Evolutionary conservation across 1,140 invertebrate species (phyloP).

Genomic region (Orchestia grillus): DNA sequence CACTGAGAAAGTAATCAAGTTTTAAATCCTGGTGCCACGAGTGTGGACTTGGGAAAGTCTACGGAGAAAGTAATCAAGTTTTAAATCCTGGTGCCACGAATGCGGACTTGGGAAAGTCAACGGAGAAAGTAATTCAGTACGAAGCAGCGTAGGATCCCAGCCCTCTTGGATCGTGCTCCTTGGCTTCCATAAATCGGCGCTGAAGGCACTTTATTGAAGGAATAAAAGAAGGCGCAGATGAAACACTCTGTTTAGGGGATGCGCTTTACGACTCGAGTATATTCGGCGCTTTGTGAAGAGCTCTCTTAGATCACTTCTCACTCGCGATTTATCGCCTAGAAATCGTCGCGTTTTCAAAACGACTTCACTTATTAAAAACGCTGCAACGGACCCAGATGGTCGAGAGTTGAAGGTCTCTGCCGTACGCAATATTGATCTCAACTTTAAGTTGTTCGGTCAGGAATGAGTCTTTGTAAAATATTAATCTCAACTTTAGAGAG

Average conservation of each 20-base stretch:
- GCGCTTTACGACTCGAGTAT: constrained; percentile 40
- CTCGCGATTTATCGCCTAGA: background rate
- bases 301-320: background rate
- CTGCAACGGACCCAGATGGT: background rate
- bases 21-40: no score
- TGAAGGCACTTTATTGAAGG: constrained; percentile 40
- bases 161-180: no score
- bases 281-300: constrained; percentile 29
- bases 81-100: no score
- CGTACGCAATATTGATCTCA: background rate
- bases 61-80: no score
- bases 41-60: no score
- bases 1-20: no score
- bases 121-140: no score
- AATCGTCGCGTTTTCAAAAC: background rate
- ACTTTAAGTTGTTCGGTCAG: background rate
- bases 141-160: no score
- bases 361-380: background rate
- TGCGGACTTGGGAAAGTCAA: no score
- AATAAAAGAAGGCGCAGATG: constrained; percentile 30
- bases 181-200: background rate
- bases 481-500: no score
- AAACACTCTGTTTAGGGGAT: constrained; percentile 39
- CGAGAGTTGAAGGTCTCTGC: background rate
- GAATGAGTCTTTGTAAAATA: no score